Conservation (phyloP, 2,888 invertebrate genomes). For the Lysandra bellargus region DNA sequence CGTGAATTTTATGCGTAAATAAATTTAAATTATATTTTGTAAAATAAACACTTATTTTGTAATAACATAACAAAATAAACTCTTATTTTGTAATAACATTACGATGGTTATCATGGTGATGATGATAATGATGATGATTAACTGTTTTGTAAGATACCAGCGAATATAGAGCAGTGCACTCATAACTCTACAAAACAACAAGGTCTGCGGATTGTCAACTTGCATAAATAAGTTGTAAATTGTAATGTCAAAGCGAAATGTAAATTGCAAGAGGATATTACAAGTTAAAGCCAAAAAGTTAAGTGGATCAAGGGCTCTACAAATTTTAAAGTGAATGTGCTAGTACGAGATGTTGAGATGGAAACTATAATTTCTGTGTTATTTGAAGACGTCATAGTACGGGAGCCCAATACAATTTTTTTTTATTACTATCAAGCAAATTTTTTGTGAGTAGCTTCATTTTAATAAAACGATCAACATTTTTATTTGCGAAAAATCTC, state of each 20-base stretch:
- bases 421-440: too few species aligned
- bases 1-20: too few species aligned
- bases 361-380: too few species aligned
- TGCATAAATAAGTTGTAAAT: not conserved
- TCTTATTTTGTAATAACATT: not conserved
- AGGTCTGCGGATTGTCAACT: not conserved
- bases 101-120: not conserved
- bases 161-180: not conserved
- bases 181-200: not conserved
- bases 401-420: too few species aligned
- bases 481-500: too few species aligned
- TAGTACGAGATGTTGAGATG: not conserved
- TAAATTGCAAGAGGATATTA: conserved; percentile 2
- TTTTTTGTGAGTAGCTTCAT: too few species aligned
- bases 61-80: not conserved
- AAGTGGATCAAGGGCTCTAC: not conserved
- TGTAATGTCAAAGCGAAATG: conserved; percentile 4
- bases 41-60: not conserved
- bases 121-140: not conserved
- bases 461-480: too few species aligned
- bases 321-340: not conserved
- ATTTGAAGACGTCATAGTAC: too few species aligned
- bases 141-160: not conserved
- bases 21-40: too few species aligned
- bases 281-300: not conserved